phyloP scores from a whole-genome alignment of 1,140 invertebrate genomes.

The Temnothorax curvispinosus region DNA sequence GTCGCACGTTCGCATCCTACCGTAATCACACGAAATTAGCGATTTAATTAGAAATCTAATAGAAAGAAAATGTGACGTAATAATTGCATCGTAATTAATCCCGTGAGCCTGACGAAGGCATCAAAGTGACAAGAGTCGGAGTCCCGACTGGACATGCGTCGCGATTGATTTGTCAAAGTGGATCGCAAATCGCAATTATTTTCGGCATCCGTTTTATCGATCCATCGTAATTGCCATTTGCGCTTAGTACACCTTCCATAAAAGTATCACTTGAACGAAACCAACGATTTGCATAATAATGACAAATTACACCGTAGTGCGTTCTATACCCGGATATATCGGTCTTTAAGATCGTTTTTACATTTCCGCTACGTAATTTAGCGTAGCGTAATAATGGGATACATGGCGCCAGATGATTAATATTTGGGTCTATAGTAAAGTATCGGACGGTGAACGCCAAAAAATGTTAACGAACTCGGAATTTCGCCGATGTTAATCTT shows the following conservation, averaged over 20 bases:
- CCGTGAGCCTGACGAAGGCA: slow-evolving; percentile 17
- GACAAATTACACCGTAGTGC: background rate
- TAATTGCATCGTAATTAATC: slow-evolving; percentile 41
- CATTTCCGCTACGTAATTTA: background rate
- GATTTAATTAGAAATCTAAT: slow-evolving; percentile 48
- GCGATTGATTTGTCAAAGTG: slow-evolving; percentile 54
- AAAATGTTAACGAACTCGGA: slow-evolving; percentile 8
- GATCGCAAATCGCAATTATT: slow-evolving; percentile 51
- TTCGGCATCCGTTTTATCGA: background rate
- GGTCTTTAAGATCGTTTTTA: background rate
- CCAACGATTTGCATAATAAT: slow-evolving; percentile 3
- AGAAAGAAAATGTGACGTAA: slow-evolving; percentile 21
- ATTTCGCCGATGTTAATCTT: slow-evolving; percentile 10
- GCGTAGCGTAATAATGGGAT: background rate
- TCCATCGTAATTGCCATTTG: background rate
- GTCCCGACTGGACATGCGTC: slow-evolving; percentile 15
- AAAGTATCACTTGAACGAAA: background rate
- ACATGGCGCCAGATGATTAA: slow-evolving; percentile 15
- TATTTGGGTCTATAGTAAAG: background rate
- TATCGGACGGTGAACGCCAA: background rate
- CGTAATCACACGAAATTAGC: slow-evolving; percentile 49
- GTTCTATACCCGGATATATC: background rate
- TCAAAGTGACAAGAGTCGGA: slow-evolving; percentile 45
- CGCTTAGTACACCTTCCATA: background rate
- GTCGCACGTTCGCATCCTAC: background rate